Evolutionary conservation across 2,797 vertebrate genomes (phyloP), one percentile per base, ranked within the genome.

Genomic region (Pseudotriccus pelzelni): DNA sequence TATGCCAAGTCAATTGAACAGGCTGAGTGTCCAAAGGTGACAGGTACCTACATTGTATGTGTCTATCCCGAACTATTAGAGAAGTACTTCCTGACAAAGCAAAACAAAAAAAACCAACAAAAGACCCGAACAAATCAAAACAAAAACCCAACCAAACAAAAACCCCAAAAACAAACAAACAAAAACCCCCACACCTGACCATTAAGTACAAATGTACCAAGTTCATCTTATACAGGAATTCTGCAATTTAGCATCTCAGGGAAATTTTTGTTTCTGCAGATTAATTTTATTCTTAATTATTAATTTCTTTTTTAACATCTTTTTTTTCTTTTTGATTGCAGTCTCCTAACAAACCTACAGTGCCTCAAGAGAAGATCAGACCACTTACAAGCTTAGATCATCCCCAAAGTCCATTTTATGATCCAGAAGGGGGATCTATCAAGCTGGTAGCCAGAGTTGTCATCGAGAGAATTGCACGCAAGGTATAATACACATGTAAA

Each of bases 321-420:
- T 46, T 14, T 90, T 14, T 80, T 87, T 47, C 39, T 55, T 77
- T 91, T 44, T 60, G 8, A 10, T 66, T 92, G 32, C 95, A 99
- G 99, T 99, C 99, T 92, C 98, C 99, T 87, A 99, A 99, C 98
- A 99, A 99, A 82, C 98, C 98, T 49, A 97, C 98, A 36, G 68
- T 97, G 73, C 98, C 99, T 85, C 98, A 98, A 97, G 99, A 99
- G 94, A 99, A 99, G 98, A 99, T 99, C 87, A 98, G 99, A 75
- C 99, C 99, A n/a, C 97, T 99, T 77, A 99, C 99, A 90, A 99
- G 99, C 88, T 97, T 99, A 96, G 99, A 99, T 97, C 99, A 99
- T 85, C 99, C 99, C 59, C 99, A 99, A 91, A 99, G 99, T 96
- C 99, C 99, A 23, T 99, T 99, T 97, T 99, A 99, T 30, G 99